phyloP scores from a whole-genome alignment of 2,888 invertebrate species.

The Congeria kusceri region DNA sequence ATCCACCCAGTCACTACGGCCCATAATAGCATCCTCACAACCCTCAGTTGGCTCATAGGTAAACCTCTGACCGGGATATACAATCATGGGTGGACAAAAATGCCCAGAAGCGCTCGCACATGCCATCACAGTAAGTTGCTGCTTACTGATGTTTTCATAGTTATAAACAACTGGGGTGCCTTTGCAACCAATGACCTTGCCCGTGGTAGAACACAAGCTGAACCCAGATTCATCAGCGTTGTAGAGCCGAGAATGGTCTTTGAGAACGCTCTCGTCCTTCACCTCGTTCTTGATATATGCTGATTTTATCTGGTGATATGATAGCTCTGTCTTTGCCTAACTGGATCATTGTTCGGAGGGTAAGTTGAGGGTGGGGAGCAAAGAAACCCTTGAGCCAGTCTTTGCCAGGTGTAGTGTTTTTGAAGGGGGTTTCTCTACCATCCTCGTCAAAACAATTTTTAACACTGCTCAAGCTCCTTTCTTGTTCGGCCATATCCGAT shows the following conservation, averaged over 20 bases:
- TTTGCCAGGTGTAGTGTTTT: constrained; percentile 28
- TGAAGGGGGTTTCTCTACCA: constrained; percentile 28
- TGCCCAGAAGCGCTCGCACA: constrained; percentile 10
- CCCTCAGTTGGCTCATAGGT: constrained; percentile 39
- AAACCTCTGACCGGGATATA: constrained; percentile 44
- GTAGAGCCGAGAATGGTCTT: constrained; percentile 16
- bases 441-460: constrained; percentile 27
- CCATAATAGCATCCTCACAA: constrained; percentile 38
- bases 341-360: constrained; percentile 28
- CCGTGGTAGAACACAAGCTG: constrained; percentile 16
- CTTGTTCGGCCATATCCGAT: constrained; percentile 38
- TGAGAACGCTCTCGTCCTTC: not conserved
- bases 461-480: constrained; percentile 14
- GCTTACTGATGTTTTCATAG: constrained; percentile 19
- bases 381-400: constrained; percentile 28
- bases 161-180: constrained; percentile 29
- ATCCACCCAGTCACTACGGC: constrained; percentile 42
- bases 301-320: constrained; percentile 16
- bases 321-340: constrained; percentile 29
- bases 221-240: constrained; percentile 28
- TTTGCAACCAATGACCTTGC: constrained; percentile 16
- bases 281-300: constrained; percentile 15
- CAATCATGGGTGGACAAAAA: constrained; percentile 38
- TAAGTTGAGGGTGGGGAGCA: constrained; percentile 16
- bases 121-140: constrained; percentile 27